phyloP scores from a whole-genome alignment of 1,140 invertebrate species.

The Diorhabda sublineata region DNA sequence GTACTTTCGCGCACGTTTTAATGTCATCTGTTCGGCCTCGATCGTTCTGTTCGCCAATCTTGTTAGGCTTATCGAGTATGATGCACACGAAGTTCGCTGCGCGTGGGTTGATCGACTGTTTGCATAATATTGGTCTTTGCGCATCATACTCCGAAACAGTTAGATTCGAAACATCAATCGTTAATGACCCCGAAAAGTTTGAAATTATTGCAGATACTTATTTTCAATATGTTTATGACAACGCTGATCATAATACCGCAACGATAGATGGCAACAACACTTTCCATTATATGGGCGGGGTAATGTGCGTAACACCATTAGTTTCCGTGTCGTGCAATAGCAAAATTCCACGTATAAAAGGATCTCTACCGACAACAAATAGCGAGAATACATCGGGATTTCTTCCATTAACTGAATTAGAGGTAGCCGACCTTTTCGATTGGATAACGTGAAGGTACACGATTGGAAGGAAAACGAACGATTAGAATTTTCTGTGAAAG shows the following conservation, averaged over 20 bases:
- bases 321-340: neutral
- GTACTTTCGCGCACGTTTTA: neutral
- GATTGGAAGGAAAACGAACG: neutral
- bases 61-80: slow-evolving; percentile 10
- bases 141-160: neutral
- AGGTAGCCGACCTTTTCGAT: neutral
- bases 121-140: slow-evolving; percentile 15
- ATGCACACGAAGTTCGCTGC: slow-evolving; percentile 6
- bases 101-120: slow-evolving; percentile 8
- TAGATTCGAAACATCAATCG: neutral
- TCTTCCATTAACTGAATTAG: neutral
- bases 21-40: neutral
- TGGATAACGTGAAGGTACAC: slow-evolving; percentile 4
- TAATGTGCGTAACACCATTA: neutral
- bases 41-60: neutral
- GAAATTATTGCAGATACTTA: neutral
- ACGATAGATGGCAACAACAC: slow-evolving; percentile 4
- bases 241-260: slow-evolving; percentile 1
- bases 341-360: slow-evolving; percentile 4
- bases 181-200: neutral
- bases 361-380: neutral
- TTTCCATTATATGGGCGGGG: neutral
- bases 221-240: slow-evolving; percentile 7
- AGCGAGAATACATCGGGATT: neutral
- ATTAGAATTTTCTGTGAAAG: neutral